Base-by-base conservation (phyloP, 2,113 vertebrate genomes). In the Alces alces region DNA sequence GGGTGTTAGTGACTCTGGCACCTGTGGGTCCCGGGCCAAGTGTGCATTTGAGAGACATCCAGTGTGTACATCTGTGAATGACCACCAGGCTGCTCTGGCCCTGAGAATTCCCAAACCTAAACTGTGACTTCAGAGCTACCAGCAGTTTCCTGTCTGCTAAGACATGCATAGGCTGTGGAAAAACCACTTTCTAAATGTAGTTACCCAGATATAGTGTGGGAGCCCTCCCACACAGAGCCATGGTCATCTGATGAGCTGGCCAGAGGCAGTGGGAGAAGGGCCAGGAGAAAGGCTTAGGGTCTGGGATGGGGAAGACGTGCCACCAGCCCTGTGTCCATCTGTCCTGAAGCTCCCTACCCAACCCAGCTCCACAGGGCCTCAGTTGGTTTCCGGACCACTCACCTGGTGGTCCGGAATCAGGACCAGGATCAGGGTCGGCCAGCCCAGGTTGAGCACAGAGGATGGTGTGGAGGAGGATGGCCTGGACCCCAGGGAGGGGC, bases 401-500 rank as follows among this genome's bases (percentile, higher is more conserved):
- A 11, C 39, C 19, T 4, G 1, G 80, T 61, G 47, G 47, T 50
- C 12, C 47, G 3, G 12, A 50, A 50, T 50, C 47, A 50, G 47
- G 78, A 33, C 27, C n/a, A 15, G 70, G 80, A 19, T 39, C 4
- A 10, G 57, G 83, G 47, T 17, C 4, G 3, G 12, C 58, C 73
- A 90, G 58, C 43, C 30, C 30, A 66, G 39, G 23, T 33, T 2
- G 11, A 61, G 45, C 9, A 6, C 23, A 50, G 61, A 43, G 3
- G 27, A 25, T 30, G 80, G n/a, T 1, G 0, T 3, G 79, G 80
- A 86, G 9, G 30, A 43, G 5, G 55, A 43, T 16, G 10, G 14
- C 7, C 2, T 0, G 11, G 66, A 64, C 50, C 27, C 30, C 23
- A 4, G 17, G 5, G 7, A 39, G 21, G 23, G 10, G n/a, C 45